Conservation (phyloP, 2,113 vertebrate genomes). For the Numida meleagris region DNA sequence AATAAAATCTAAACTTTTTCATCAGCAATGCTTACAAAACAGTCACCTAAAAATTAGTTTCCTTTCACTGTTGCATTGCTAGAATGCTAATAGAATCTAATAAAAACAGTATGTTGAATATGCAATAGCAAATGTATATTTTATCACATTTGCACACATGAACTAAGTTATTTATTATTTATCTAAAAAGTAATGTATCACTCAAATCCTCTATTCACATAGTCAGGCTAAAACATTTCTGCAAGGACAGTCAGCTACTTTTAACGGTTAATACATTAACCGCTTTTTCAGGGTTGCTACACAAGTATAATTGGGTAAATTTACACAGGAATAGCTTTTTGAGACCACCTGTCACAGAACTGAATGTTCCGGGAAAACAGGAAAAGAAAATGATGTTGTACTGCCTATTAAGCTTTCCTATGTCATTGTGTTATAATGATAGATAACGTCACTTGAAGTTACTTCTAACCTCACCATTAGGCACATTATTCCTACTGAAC, state of each 20-base stretch:
- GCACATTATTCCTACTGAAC: not conserved
- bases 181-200: not conserved
- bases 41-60: not conserved
- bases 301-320: slow-evolving; percentile 28
- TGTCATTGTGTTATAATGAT: not conserved
- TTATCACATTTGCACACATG: not conserved
- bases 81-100: not conserved
- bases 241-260: not conserved
- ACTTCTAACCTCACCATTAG: not conserved
- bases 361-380: not conserved
- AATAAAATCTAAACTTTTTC: not conserved
- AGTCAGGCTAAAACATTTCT: not conserved
- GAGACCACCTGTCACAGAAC: not conserved
- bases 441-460: not conserved
- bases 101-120: not conserved
- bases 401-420: not conserved
- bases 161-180: not conserved
- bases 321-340: slow-evolving; percentile 16
- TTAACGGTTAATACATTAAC: not conserved
- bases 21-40: not conserved
- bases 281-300: not conserved
- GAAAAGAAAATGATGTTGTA: slow-evolving; percentile 16
- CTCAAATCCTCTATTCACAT: not conserved
- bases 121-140: not conserved
- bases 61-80: not conserved